Evolutionary conservation across 2,888 invertebrate species (phyloP).

Genomic region (Erynnis tages): DNA sequence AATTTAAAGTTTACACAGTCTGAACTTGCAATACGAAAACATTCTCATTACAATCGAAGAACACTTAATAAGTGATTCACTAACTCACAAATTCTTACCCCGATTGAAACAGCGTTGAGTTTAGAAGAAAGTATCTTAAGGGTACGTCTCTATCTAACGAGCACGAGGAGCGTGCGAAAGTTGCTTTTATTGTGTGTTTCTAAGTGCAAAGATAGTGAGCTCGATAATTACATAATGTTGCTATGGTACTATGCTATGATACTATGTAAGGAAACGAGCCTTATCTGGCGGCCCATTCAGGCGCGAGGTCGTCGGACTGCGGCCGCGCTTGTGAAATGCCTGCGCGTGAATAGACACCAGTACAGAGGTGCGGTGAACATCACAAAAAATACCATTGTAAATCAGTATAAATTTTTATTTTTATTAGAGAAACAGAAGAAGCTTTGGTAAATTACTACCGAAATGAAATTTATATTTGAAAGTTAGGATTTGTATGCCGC

Average conservation of each 20-base stretch:
- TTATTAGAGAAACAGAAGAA: neutral
- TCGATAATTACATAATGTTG: constrained; percentile 12
- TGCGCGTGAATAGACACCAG: neutral
- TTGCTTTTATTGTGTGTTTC: neutral
- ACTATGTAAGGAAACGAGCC: constrained; percentile 43
- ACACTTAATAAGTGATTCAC: too few species aligned
- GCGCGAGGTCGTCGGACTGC: constrained; percentile 53
- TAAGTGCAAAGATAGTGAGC: neutral
- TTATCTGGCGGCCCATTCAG: constrained; percentile 46
- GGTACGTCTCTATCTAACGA: too few species aligned
- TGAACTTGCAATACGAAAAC: too few species aligned
- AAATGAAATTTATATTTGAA: too few species aligned
- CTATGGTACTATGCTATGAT: too few species aligned
- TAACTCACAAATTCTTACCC: too few species aligned
- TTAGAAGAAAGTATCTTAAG: too few species aligned
- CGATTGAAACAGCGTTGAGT: too few species aligned
- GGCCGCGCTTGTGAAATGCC: constrained; percentile 44
- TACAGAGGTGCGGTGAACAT: neutral
- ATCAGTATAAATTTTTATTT: neutral
- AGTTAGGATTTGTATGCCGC: too few species aligned
- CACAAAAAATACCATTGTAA: neutral
- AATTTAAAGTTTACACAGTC: too few species aligned
- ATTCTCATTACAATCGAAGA: too few species aligned
- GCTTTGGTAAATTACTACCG: too few species aligned
- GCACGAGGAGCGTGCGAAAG: neutral